Base-by-base conservation (phyloP, 2,888 invertebrate genomes). In the Mycalesis mineus region DNA sequence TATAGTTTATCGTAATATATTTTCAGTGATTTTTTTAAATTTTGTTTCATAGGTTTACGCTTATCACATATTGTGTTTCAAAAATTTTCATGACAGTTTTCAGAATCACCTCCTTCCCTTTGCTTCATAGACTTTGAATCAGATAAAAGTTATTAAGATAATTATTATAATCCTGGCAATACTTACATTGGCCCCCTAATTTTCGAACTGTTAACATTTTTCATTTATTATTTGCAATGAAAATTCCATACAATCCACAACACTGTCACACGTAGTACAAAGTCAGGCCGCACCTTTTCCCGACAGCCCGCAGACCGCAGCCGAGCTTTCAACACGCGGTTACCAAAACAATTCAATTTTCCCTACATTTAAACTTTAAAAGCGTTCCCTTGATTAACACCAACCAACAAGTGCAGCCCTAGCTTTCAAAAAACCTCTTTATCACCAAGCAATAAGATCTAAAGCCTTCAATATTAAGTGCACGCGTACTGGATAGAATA, bases 281-380 rank as follows among this genome's bases (percentile, higher is more conserved):
- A 65, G 63, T 65, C 64, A 63, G 55, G 53, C 40, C 49, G 58
- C 65, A 64, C 64, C 67, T 68, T 67, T 61, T 45, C 42, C 31
- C 63, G 66, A 66, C 66, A 66, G 62, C 51, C 67, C 68, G 54
- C 67, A 65, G 61, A 68, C 72, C 72, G 55, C 67, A 63, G 60
- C 65, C 71, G 60, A 57, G 67, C 68, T 70, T 68, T 70, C 63
- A 70, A 57, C 67, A 54, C 65, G 66, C 63, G 67, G 68, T 63
- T 59, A 55, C 58, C 65, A 61, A 71, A 74, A 71, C 75, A 76
- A 80, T 80, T 78, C 74, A 79, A 78, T 80, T 80, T 78, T 68
- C 70, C 65, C 68, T 68, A 67, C 73, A 69, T 69, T 71, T 70
- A 64, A 68, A 73, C 70, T 77, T 75, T 75, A 72, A 78, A 76